Base-by-base conservation (phyloP, 2,797 vertebrate genomes). In the Pseudomugil gertrudae region DNA sequence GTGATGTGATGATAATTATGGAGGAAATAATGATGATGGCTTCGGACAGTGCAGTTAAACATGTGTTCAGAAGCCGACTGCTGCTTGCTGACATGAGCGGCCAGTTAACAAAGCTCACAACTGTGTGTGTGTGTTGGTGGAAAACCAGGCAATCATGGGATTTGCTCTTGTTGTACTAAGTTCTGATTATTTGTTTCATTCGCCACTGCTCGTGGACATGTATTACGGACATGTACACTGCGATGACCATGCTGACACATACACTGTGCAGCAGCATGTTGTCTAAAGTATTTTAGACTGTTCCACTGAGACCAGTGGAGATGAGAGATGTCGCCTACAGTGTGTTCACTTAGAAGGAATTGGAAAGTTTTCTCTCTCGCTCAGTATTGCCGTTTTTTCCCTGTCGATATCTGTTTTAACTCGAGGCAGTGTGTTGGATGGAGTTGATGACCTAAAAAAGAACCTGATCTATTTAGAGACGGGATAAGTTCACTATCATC, bases 1-100 rank as follows among this genome's bases (percentile, higher is more conserved):
- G 63, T 73, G 79, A 87, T 89, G 79, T 36, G 75, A 76, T 84
- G 75, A 79, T 85, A 78, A 86, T 91, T 84, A 87, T 24, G 64
- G 48, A 61, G 77, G 69, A 55, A 62, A 74, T 80, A 78, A 81
- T 15, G 79, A 76, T 88, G 84, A 88, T 81, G 32, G 71, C 56
- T 65, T 74, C 27, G 79, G 78, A 83, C 81, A 61, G 66, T 33
- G 68, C 51, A 24, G 72, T 74, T 78, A 59, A 81, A 77, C 66
- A 79, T 67, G 73, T 79, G 76, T 76, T 82, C 38, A 13, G 59
- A 59, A 45, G 63, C 57, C 4, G 45, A 64, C 64, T 63, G 76
- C 2, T 3, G 63, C 60, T 75, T 11, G 24, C 52, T 58, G 73
- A 69, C 60, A 30, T 4, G 13, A 29, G 48, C 57, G 51, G 69